Evolutionary conservation across 1,140 invertebrate species (phyloP).

Genomic region (Lepidurus couesii): DNA sequence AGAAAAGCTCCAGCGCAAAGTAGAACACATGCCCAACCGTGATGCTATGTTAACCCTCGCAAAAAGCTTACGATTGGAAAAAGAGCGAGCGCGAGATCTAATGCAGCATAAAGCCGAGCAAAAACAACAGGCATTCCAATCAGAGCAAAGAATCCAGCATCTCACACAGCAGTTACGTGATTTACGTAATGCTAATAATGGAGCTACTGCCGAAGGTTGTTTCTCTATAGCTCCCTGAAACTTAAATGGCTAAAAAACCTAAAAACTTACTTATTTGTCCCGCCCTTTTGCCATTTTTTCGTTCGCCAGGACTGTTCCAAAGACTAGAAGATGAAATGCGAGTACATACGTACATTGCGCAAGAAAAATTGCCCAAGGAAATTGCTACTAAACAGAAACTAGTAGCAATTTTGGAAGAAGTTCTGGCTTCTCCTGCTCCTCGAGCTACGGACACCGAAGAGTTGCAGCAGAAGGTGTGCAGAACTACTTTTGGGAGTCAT

Average conservation of each 20-base stretch:
- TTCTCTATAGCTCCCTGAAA: slow-evolving; percentile 26
- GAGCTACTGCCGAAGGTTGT: slow-evolving; percentile 52
- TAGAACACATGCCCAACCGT: slow-evolving; percentile 50
- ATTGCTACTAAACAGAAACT: slow-evolving; percentile 55
- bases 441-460: slow-evolving; percentile 60
- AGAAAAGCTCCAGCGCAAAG: slow-evolving; percentile 62
- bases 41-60: slow-evolving; percentile 58
- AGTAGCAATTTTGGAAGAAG: slow-evolving; percentile 60
- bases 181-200: slow-evolving; percentile 49
- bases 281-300: slow-evolving; percentile 16
- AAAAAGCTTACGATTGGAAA: slow-evolving; percentile 60
- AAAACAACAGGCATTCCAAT: slow-evolving; percentile 48
- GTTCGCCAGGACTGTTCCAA: slow-evolving; percentile 50
- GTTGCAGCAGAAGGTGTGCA: slow-evolving; percentile 56
- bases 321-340: slow-evolving; percentile 70
- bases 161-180: slow-evolving; percentile 55
- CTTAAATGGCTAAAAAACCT: slow-evolving; percentile 32
- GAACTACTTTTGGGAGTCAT: background rate
- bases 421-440: slow-evolving; percentile 60
- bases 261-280: slow-evolving; percentile 22
- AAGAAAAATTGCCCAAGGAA: slow-evolving; percentile 72
- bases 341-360: slow-evolving; percentile 65
- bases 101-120: slow-evolving; percentile 56
- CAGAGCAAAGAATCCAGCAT: slow-evolving; percentile 51
- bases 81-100: slow-evolving; percentile 61